Percentiles rank a stretch among this genome's conserved stretches.
phyloP scores from a whole-genome alignment of 2,888 invertebrate species.

The Chymomyza procnemis region DNA sequence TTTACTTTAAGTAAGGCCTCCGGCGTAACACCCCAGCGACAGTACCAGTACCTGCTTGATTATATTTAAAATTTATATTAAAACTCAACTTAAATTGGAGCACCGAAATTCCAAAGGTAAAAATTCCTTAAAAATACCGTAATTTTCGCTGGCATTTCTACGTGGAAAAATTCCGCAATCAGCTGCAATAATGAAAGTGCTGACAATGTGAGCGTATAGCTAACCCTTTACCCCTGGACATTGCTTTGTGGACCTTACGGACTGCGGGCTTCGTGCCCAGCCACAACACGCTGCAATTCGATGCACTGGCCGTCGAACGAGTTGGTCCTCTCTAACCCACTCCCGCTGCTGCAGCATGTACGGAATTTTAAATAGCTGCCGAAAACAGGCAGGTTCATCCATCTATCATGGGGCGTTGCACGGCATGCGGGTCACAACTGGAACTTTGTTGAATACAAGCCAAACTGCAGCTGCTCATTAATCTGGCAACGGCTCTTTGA shows the following conservation, averaged over 20 bases:
- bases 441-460: background rate
- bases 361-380: conserved; percentile 45
- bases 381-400: conserved; percentile 36
- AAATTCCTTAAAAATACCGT: background rate
- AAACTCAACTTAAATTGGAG: background rate
- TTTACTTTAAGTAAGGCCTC: background rate
- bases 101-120: background rate
- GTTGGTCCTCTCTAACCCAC: background rate
- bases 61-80: background rate
- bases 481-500: conserved; percentile 10
- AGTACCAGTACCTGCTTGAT: background rate
- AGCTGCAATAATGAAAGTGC: conserved; percentile 46
- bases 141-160: background rate
- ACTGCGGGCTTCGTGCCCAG: background rate
- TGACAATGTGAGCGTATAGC: conserved; percentile 42
- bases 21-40: too few species aligned
- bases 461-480: conserved; percentile 34
- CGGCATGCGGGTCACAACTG: background rate
- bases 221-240: conserved; percentile 9
- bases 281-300: conserved; percentile 1
- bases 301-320: conserved; percentile 10
- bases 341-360: conserved; percentile 14
- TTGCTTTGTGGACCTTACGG: conserved; percentile 39
- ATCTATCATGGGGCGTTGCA: conserved; percentile 19
- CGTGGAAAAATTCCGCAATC: conserved; percentile 18